These are phyloP conservation scores for Laterallus jamaicensis DNA, from an alignment of 2,113 vertebrate genomes.

Conservation along the genomic window DNA sequence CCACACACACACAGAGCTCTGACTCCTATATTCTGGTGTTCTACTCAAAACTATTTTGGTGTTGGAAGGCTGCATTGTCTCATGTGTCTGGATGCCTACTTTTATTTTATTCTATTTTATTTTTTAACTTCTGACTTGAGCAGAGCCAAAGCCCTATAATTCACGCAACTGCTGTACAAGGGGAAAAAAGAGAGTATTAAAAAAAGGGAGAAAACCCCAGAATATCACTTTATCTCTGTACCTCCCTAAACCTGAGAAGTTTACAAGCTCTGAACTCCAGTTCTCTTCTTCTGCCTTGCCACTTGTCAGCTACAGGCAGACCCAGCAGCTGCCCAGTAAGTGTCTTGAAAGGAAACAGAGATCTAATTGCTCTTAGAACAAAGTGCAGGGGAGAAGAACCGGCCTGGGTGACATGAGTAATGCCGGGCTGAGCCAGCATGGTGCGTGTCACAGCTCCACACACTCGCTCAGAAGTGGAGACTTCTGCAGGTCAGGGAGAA, in stretches of 20 bases:
- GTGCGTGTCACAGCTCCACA: background rate
- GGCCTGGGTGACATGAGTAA: background rate
- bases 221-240: background rate
- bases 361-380: conserved; percentile 47
- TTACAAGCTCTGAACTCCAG: conserved; percentile 18
- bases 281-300: conserved; percentile 2
- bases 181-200: background rate
- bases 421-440: background rate
- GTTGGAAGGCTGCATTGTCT: conserved; percentile 54
- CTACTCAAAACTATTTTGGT: conserved; percentile 46
- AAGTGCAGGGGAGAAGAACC: background rate
- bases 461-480: fast-evolving
- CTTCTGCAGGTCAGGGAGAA: fast-evolving
- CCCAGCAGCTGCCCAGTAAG: conserved; percentile 35
- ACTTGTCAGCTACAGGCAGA: conserved; percentile 42
- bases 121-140: conserved; percentile 3
- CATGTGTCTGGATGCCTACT: conserved; percentile 5
- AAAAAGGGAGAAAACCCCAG: conserved; percentile 30
- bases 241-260: conserved; percentile 45
- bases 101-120: background rate
- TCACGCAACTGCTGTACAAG: conserved; percentile 13
- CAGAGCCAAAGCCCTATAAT: conserved; percentile 17
- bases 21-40: conserved; percentile 24
- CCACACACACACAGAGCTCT: conserved; percentile 38
- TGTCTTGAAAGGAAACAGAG: conserved; percentile 41